Percentiles rank a stretch among this genome's conserved stretches.
These are phyloP conservation scores for Uropsilus gracilis DNA, from an alignment of 2,113 vertebrate species.

Conservation along the genomic window DNA sequence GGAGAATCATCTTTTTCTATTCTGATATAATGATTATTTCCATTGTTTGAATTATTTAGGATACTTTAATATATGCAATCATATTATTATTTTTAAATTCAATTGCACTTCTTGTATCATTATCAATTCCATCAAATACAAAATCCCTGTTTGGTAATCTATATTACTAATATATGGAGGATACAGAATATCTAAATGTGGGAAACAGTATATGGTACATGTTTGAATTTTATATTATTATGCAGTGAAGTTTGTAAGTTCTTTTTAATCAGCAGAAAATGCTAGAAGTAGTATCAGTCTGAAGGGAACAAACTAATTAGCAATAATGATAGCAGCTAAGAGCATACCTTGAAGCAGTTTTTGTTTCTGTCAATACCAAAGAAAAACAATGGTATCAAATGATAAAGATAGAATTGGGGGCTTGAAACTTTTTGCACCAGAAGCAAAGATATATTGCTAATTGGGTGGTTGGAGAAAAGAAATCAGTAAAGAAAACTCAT, in stretches of 20 bases:
- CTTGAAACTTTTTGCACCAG: constrained; percentile 38
- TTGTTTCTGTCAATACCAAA: constrained; percentile 57
- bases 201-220: not conserved
- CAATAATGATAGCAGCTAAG: constrained; percentile 42
- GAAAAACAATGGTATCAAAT: constrained; percentile 67
- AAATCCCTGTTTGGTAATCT: constrained; percentile 49
- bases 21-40: not conserved
- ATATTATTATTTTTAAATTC: constrained; percentile 24
- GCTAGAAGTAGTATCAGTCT: constrained; percentile 53
- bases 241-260: constrained; percentile 45
- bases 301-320: constrained; percentile 69
- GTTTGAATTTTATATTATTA: constrained; percentile 60
- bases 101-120: not conserved
- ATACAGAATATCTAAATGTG: constrained; percentile 55
- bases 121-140: constrained; percentile 34
- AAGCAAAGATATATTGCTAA: constrained; percentile 65
- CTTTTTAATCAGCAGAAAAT: constrained; percentile 28
- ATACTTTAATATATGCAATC: constrained; percentile 27
- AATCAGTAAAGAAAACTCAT: constrained; percentile 23
- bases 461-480: constrained; percentile 64
- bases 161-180: constrained; percentile 36
- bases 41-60: constrained; percentile 63
- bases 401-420: constrained; percentile 54
- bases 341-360: constrained; percentile 45
- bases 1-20: not conserved